Base-by-base conservation (phyloP, 1,140 invertebrate genomes). In the Dendroctonus valens region DNA sequence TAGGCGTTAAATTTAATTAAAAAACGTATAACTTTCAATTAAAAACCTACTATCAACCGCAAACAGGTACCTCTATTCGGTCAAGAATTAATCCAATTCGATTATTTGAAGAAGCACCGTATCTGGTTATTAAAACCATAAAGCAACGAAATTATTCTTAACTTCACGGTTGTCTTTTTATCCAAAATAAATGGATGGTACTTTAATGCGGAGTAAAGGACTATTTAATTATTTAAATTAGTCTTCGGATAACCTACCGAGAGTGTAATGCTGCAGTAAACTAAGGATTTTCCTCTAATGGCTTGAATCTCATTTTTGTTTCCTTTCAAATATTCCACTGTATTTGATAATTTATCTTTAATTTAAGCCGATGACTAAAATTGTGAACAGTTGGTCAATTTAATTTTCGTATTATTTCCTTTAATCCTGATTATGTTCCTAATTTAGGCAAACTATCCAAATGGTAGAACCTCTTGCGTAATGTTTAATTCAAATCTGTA, bases 1-100 rank as follows among this genome's bases (percentile, higher is more conserved):
- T 63, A 53, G 60, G 60, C 60, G 60, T 63, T 63, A 63, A 63
- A 53, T 63, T 63, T 63, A 63, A 63, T 63, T 63, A 63, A 63
- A 63, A 63, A 63, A 42, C 60, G 60, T 63, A 63, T 63, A 63
- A 63, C 50, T 63, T 63, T 63, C 60, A 63, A 63, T 63, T 63
- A 63, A 63, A 63, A 51, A 51, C 59, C 59, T 51, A 48, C 59
- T 61, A 61, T 52, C 48, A 40, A 37, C 37, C 40, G 26, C 41
- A 57, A 39, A 41, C 54, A 14, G 54, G 54, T 57, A 57, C 48
- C 42, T 57, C 54, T 57, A 57, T 57, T 57, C 54, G 40, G 54
- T 57, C 15, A 26, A 59, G n/a, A 46, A 46, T 59, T 49, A 59
- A 48, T 59, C 15, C 57, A 48, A 59, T 59, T 59, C 57, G 57